A percentile compares a stretch with the other conserved stretches of the same genome.
These are phyloP conservation scores for Rhopalosiphum nymphaeae DNA, from an alignment of 2,888 invertebrate genomes.

Conservation along the genomic window DNA sequence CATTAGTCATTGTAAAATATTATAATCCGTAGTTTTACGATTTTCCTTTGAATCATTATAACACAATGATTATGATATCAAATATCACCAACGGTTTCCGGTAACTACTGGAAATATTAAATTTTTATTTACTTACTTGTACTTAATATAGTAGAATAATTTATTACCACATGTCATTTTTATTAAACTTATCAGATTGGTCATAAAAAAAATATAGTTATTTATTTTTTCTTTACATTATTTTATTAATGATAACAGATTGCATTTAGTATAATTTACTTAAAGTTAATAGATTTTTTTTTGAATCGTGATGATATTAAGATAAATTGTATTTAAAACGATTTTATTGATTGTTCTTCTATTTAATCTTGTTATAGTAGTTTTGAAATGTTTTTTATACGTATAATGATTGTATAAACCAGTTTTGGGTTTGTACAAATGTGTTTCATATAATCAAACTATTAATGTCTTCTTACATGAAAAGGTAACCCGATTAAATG, in stretches of 20 bases:
- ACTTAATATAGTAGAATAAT: background rate
- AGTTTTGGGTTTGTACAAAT: slow-evolving; percentile 21
- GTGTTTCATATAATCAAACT: slow-evolving; percentile 11
- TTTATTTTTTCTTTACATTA: background rate
- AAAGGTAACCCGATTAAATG: slow-evolving; percentile 8
- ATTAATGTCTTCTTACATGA: slow-evolving; percentile 18
- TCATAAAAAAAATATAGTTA: background rate
- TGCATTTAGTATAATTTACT: background rate
- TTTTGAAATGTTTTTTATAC: slow-evolving; percentile 27
- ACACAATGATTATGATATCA: slow-evolving; percentile 5
- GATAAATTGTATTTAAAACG: background rate
- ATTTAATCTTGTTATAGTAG: background rate
- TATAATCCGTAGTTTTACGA: background rate
- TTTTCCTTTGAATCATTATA: background rate
- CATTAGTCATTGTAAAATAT: slow-evolving; percentile 12
- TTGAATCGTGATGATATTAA: background rate
- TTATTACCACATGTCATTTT: background rate
- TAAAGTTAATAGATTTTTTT: background rate
- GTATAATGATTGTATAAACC: slow-evolving; percentile 26
- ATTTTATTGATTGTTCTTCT: slow-evolving; percentile 7
- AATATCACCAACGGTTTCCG: background rate
- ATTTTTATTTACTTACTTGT: background rate
- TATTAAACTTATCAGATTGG: background rate
- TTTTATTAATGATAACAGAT: background rate
- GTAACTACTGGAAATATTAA: background rate